Conservation (phyloP, 2,888 invertebrate species). For the Hylaea fasciaria region DNA sequence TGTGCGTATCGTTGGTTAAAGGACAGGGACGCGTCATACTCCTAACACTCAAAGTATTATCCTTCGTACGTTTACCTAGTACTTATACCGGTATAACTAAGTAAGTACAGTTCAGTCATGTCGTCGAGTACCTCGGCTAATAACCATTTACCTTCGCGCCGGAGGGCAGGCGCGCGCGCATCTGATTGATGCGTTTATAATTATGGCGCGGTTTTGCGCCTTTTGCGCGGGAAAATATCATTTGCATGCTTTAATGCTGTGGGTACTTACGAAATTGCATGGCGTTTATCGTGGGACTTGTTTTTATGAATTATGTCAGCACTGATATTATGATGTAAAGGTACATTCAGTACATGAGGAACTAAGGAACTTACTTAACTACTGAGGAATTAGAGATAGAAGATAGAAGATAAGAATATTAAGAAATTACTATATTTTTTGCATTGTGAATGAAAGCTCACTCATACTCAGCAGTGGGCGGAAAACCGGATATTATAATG, state of each 20-base stretch:
- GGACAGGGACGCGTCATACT: no score
- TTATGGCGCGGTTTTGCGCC: conserved; percentile 60
- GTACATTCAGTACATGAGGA: no score
- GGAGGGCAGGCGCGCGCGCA: conserved; percentile 64
- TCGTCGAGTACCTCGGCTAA: conserved; percentile 51
- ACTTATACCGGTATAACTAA: background rate
- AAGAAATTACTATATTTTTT: no score
- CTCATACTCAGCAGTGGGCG: no score
- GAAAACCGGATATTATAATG: no score
- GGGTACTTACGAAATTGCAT: conserved; percentile 27
- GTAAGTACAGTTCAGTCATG: conserved; percentile 25
- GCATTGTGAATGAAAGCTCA: no score
- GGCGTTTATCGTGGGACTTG: conserved; percentile 18
- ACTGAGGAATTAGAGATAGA: no score
- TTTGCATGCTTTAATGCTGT: conserved; percentile 57
- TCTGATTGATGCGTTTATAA: conserved; percentile 83
- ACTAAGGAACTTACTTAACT: no score
- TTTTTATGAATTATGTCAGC: background rate
- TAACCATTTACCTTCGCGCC: conserved; percentile 70
- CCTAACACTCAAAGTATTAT: background rate
- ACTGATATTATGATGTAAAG: background rate
- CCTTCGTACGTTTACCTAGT: background rate
- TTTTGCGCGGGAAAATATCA: conserved; percentile 72
- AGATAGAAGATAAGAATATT: no score
- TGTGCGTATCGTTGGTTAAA: no score